Percentiles rank a stretch among this genome's conserved stretches.
phyloP scores from a whole-genome alignment of 2,113 vertebrate species.

The Sinocyclocheilus maitianheensis region DNA sequence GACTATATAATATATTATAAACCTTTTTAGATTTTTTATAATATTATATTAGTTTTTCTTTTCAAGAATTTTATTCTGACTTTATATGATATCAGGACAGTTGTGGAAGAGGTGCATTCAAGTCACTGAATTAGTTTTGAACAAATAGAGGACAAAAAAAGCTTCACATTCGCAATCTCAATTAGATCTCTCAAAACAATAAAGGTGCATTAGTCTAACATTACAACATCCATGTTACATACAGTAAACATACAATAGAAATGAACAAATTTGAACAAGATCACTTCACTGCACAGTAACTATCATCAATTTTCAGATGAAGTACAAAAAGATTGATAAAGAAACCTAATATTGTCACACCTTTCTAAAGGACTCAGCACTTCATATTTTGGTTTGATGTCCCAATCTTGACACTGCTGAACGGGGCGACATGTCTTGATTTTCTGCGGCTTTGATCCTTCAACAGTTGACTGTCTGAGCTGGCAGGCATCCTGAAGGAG shows the following conservation, averaged over 20 bases:
- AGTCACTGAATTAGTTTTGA: background rate
- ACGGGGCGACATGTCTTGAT: conserved; percentile 21
- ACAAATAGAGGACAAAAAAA: background rate
- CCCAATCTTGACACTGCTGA: conserved; percentile 40
- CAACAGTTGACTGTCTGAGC: conserved; percentile 33
- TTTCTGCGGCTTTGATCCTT: conserved; percentile 53
- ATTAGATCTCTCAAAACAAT: background rate
- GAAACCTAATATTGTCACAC: background rate
- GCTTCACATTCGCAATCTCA: background rate
- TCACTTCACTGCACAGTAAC: background rate
- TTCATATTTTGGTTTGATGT: conserved; percentile 30
- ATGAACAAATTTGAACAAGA: background rate
- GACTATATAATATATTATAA: background rate
- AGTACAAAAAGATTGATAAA: background rate
- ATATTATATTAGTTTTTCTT: background rate
- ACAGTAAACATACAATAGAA: background rate
- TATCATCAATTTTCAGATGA: background rate
- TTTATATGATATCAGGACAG: background rate
- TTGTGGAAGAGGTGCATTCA: background rate
- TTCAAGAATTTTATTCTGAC: background rate
- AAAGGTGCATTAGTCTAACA: background rate
- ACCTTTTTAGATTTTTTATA: background rate
- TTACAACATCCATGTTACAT: background rate
- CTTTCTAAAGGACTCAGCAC: conserved; percentile 4
- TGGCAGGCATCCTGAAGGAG: conserved; percentile 52